These are phyloP conservation scores for Pristiophorus japonicus DNA, from an alignment of 2,113 vertebrate species.

Conservation along the genomic window DNA sequence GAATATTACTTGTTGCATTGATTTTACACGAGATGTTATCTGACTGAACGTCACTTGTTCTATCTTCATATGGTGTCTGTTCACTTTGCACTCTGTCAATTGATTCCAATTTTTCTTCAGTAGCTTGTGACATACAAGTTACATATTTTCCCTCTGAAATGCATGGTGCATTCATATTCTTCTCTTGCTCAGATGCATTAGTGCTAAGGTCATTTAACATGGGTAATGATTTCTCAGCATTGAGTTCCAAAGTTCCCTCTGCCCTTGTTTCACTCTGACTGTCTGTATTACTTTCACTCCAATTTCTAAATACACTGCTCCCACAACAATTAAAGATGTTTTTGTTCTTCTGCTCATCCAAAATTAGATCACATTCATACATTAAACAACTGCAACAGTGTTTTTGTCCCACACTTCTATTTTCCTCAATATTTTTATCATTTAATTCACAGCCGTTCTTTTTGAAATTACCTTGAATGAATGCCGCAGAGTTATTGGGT, in stretches of 20 bases:
- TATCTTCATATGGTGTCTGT: constrained; percentile 40
- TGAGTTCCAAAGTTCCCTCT: not conserved
- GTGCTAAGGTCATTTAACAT: not conserved
- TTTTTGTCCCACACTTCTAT: not conserved
- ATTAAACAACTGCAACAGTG: not conserved
- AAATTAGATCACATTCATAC: not conserved
- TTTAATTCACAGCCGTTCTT: not conserved
- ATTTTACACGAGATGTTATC: not conserved
- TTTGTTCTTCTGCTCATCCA: not conserved
- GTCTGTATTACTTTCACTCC: not conserved
- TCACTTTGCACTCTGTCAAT: not conserved
- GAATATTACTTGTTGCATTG: constrained; percentile 43
- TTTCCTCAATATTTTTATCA: not conserved
- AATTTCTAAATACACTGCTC: not conserved
- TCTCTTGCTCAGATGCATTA: not conserved
- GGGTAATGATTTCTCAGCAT: not conserved
- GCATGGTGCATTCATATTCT: not conserved
- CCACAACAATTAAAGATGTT: not conserved
- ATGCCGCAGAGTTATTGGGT: not conserved
- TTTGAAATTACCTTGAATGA: not conserved
- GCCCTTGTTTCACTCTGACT: not conserved
- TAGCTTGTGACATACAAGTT: not conserved
- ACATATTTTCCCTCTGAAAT: not conserved
- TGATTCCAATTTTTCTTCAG: not conserved
- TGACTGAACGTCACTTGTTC: constrained; percentile 46